Evolutionary conservation across 1,140 invertebrate species (phyloP).

Genomic region (Macrosteles quadrilineatus): DNA sequence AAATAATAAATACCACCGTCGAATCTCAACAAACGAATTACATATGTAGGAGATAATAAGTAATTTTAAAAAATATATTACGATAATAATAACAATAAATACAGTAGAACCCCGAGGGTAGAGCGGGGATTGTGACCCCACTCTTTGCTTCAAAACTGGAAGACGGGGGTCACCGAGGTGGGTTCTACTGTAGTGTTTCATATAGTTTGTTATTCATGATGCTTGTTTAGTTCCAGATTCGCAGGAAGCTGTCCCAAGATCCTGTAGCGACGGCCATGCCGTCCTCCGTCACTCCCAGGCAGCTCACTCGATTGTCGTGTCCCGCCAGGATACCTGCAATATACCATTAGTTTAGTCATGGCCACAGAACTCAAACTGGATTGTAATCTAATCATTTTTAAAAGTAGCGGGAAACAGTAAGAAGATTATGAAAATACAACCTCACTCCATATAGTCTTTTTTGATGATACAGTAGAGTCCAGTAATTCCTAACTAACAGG

Average conservation of each 20-base stretch:
- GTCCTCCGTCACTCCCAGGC: constrained; percentile 79
- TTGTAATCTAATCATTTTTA: too few species aligned
- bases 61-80: constrained; percentile 29
- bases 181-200: constrained; percentile 23
- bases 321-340: constrained; percentile 75
- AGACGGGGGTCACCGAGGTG: constrained; percentile 23
- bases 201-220: constrained; percentile 12
- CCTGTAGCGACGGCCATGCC: constrained; percentile 81
- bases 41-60: constrained; percentile 18
- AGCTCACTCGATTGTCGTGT: constrained; percentile 79
- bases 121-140: constrained; percentile 10
- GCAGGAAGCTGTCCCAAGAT: constrained; percentile 80
- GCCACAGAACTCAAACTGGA: too few species aligned
- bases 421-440: too few species aligned
- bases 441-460: too few species aligned
- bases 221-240: constrained; percentile 72
- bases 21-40: constrained; percentile 11
- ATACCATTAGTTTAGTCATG: too few species aligned
- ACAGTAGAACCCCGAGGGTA: constrained; percentile 20
- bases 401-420: too few species aligned
- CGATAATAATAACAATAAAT: constrained; percentile 25
- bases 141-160: constrained; percentile 13
- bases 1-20: constrained; percentile 30
- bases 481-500: too few species aligned
- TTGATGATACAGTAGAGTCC: too few species aligned